Evolutionary conservation across 2,888 invertebrate species (phyloP), one percentile per base, ranked within the genome.

Genomic region (Boloria euphrosyne): DNA sequence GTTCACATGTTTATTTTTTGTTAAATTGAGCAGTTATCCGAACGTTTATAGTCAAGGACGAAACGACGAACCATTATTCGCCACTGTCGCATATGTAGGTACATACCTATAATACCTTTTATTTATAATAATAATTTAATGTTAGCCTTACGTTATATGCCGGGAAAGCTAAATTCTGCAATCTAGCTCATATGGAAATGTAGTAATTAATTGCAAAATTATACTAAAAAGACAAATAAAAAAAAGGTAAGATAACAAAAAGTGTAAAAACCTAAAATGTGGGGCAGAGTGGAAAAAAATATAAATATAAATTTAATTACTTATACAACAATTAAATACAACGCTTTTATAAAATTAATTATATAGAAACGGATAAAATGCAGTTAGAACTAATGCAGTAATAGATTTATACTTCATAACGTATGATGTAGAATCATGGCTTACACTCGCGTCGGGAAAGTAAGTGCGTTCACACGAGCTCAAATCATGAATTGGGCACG

Each of bases 1-100:
- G 54, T 66, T 65, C 16, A 53, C 49, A 67, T 67, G 58, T 62
- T 69, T 70, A 66, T 55, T 71, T 62, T 68, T 59, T 60, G 62
- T 58, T 63, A 72, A 72, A 73, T 72, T 71, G 67, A 65, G 64
- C 68, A 58, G 65, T 72, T 73, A 72, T 70, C 71, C 53, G 50
- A 27, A 47, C 65, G 44, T 44, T 64, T 67, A 67, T 55, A 31
- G 49, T 58, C 71, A 71, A 74, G 72, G 73, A 70, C 70, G 31
- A 22, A 22, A 22, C 22, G 22, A 22, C 44, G 17, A 46, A 18
- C 43, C 47, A 64, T 60, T 64, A 47, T 31, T 44, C 43, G 52
- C 38, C n/a, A 44, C 4, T 43, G 22, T n/a, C 44, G 22, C 22
- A 22, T 22, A n/a, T n/a, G n/a, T n/a, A n/a, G 22, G 3, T 22